A percentile compares a stretch with the other conserved stretches of the same genome.
These are phyloP conservation scores for Enteromius treurensis DNA, from an alignment of 2,797 vertebrate species.

Conservation along the genomic window DNA sequence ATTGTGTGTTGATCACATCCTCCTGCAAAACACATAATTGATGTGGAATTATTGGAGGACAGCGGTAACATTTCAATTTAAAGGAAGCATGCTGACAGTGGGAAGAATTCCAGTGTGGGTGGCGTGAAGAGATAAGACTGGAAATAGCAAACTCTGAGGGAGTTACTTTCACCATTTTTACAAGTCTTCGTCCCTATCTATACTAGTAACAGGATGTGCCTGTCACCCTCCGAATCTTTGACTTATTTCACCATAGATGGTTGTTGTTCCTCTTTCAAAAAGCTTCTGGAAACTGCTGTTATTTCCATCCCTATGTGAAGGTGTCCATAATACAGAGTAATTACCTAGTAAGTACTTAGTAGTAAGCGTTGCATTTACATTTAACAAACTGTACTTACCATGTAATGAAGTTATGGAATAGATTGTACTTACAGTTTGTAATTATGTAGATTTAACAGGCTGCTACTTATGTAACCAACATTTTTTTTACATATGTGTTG, in stretches of 20 bases:
- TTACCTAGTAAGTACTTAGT: too few species aligned
- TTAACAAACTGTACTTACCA: too few species aligned
- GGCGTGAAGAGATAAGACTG: constrained; percentile 15
- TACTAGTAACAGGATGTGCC: background rate
- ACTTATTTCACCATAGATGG: background rate
- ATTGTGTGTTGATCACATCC: constrained; percentile 98
- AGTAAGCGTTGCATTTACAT: too few species aligned
- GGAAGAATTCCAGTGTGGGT: constrained; percentile 3
- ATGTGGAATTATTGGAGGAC: background rate
- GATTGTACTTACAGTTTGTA: too few species aligned
- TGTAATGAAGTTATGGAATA: too few species aligned
- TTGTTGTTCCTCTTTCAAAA: background rate
- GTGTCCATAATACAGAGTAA: too few species aligned
- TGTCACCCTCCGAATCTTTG: background rate
- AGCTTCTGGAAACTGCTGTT: background rate
- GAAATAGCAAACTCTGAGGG: background rate
- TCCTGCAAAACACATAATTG: constrained; percentile 77
- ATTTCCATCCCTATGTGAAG: too few species aligned
- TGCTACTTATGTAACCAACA: too few species aligned
- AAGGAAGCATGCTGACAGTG: background rate
- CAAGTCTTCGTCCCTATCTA: background rate
- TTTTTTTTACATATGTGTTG: too few species aligned
- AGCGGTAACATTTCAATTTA: background rate
- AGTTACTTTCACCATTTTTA: background rate
- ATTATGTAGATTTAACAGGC: too few species aligned